These are phyloP conservation scores for Spea multiplicata DNA, from an alignment of 2,113 vertebrate genomes.

Conservation along the genomic window DNA sequence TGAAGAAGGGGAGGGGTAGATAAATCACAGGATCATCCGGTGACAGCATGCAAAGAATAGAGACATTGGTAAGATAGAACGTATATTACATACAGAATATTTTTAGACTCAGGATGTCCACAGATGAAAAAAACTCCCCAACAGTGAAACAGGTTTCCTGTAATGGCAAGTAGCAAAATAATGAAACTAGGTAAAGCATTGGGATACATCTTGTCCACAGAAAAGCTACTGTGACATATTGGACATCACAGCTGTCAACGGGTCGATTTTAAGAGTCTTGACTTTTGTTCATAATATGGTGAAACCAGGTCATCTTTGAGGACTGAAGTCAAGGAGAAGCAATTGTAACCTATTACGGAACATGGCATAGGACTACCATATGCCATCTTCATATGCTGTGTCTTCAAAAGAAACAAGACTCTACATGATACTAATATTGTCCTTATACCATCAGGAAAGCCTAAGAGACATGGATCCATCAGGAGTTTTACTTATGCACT, in stretches of 20 bases:
- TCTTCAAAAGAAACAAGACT: no score
- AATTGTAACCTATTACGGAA: neutral
- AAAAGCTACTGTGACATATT: no score
- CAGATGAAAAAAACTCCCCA: no score
- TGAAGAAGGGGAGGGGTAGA: neutral
- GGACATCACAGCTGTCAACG: no score
- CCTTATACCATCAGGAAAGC: no score
- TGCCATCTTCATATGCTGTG: neutral
- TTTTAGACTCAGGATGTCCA: neutral
- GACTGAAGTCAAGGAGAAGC: neutral
- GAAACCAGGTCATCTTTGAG: neutral
- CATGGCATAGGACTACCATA: neutral
- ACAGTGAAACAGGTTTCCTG: neutral
- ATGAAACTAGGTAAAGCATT: no score
- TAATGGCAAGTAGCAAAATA: no score
- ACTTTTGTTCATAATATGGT: neutral
- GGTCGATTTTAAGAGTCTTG: no score
- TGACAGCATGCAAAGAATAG: neutral
- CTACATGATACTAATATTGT: no score
- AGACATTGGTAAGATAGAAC: neutral
- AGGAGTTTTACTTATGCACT: neutral
- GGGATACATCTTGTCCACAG: no score
- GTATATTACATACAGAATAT: neutral
- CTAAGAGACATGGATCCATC: no score
- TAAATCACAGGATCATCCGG: conserved; percentile 20